Conservation (phyloP, 2,113 vertebrate genomes). For the Spea bombifrons region DNA sequence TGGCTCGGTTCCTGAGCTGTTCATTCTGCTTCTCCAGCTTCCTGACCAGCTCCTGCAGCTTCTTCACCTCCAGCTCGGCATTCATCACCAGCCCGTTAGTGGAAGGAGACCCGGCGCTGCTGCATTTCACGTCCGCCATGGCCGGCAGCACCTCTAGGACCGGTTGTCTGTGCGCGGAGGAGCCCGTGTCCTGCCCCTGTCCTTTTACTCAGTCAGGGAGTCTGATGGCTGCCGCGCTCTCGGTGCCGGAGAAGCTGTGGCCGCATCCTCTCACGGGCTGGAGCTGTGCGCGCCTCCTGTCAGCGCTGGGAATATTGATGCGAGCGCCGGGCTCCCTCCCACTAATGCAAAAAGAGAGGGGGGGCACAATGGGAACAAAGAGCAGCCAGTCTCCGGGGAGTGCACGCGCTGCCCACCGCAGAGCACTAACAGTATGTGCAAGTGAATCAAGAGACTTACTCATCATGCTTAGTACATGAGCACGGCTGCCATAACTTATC, state of each 20-base stretch:
- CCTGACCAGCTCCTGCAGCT: conserved; percentile 91
- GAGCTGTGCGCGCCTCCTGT: conserved; percentile 36
- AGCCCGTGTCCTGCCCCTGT: background rate
- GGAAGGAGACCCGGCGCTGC: conserved; percentile 65
- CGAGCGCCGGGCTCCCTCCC: conserved; percentile 11
- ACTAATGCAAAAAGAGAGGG: conserved; percentile 54
- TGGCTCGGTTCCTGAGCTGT: conserved; percentile 82
- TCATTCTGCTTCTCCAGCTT: conserved; percentile 91
- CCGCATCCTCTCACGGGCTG: conserved; percentile 66
- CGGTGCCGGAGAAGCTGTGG: conserved; percentile 28
- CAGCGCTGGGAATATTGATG: conserved; percentile 33
- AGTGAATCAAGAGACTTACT: no score
- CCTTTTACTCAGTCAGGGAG: conserved; percentile 41
- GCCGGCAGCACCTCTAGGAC: conserved; percentile 5
- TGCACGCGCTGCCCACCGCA: conserved; percentile 2
- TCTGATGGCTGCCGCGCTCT: conserved; percentile 11
- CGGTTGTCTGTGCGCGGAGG: background rate
- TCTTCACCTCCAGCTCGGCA: conserved; percentile 92
- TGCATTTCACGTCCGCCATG: conserved; percentile 68
- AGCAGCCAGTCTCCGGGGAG: conserved; percentile 49
- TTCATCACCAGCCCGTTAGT: conserved; percentile 76
- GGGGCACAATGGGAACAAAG: conserved; percentile 70
- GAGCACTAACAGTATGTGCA: no score
- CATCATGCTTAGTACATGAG: no score
- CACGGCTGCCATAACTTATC: no score